These are phyloP conservation scores for Plagiodera versicolora DNA, from an alignment of 2,888 invertebrate species.

Conservation along the genomic window DNA sequence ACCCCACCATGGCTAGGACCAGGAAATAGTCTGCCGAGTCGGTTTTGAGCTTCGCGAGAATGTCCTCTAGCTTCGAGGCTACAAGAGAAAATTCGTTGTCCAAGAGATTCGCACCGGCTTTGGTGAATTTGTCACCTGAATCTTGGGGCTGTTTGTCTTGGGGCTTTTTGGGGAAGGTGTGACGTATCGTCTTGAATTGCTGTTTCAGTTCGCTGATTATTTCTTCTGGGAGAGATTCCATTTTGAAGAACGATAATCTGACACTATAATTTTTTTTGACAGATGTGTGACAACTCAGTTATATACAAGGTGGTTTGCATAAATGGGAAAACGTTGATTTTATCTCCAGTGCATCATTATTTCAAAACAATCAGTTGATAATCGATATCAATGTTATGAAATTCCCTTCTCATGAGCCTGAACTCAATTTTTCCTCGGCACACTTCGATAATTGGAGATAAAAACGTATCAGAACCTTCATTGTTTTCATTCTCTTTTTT, in stretches of 20 bases:
- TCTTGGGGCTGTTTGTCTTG: conserved; percentile 10
- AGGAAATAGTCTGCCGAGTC: conserved; percentile 38
- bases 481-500: too few species aligned
- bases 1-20: conserved; percentile 48
- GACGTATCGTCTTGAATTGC: conserved; percentile 22
- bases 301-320: not conserved
- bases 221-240: conserved; percentile 18
- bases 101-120: conserved; percentile 23
- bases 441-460: too few species aligned
- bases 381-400: too few species aligned
- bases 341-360: too few species aligned
- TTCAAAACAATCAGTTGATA: too few species aligned
- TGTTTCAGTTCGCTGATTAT: conserved; percentile 18
- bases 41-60: conserved; percentile 25
- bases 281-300: not conserved
- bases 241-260: conserved; percentile 15
- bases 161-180: not conserved
- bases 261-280: conserved; percentile 19
- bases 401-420: too few species aligned
- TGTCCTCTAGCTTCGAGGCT: conserved; percentile 35
- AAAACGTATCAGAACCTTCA: too few species aligned
- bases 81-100: conserved; percentile 33
- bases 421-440: too few species aligned
- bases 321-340: too few species aligned
- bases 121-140: conserved; percentile 28